Conservation (phyloP, 2,113 vertebrate genomes). For the Pedetes capensis region DNA sequence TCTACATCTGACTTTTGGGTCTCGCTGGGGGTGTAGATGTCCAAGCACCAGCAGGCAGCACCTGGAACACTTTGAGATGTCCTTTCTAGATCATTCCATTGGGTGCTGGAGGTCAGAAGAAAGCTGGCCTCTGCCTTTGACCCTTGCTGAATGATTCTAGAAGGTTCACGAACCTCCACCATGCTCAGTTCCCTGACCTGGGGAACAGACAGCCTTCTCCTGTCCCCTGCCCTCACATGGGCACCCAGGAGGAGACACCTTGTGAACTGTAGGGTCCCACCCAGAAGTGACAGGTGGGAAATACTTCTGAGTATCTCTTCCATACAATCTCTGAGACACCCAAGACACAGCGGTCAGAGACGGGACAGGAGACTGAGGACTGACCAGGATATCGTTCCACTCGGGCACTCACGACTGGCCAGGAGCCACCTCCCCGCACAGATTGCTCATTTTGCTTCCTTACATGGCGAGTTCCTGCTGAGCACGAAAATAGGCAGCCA, state of each 20-base stretch:
- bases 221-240: neutral
- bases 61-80: rapidly evolving
- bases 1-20: neutral
- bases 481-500: rapidly evolving
- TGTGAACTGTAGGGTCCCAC: neutral
- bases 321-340: rapidly evolving
- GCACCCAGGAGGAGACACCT: neutral
- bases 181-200: neutral
- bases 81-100: neutral
- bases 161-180: neutral
- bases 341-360: too few species aligned
- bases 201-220: neutral
- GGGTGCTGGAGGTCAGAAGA: neutral
- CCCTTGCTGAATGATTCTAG: neutral
- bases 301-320: too few species aligned
- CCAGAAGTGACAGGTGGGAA: rapidly evolving
- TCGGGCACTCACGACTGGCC: too few species aligned
- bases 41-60: too few species aligned
- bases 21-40: neutral
- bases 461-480: neutral
- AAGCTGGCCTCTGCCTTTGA: neutral
- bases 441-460: too few species aligned
- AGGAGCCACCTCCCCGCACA: too few species aligned
- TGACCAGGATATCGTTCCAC: too few species aligned
- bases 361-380: neutral